Percentiles rank a stretch among this genome's conserved stretches.
phyloP scores from a whole-genome alignment of 2,113 vertebrate genomes.

The Ciconia boyciana region DNA sequence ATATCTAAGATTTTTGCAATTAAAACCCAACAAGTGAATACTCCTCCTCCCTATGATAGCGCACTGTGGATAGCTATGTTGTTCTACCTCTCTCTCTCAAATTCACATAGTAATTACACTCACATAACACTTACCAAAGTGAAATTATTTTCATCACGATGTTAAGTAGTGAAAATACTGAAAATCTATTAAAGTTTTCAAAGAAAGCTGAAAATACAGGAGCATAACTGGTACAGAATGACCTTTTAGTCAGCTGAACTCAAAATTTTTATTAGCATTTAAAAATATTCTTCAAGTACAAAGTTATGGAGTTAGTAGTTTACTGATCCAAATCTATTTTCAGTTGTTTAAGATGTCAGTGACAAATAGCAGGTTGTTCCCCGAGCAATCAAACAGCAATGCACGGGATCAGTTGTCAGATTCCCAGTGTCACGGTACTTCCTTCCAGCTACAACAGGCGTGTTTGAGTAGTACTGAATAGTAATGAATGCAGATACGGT shows the following conservation, averaged over 20 bases:
- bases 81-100: background rate
- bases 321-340: background rate
- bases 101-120: background rate
- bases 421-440: background rate
- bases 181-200: background rate
- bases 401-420: background rate
- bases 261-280: background rate
- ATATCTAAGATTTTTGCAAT: background rate
- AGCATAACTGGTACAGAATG: background rate
- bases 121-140: background rate
- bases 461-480: background rate
- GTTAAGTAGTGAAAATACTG: background rate
- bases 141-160: background rate
- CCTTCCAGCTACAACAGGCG: background rate
- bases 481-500: background rate
- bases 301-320: background rate
- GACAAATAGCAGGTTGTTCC: background rate
- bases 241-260: background rate
- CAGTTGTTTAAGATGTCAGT: background rate
- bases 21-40: background rate
- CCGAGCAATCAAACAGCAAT: background rate
- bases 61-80: background rate
- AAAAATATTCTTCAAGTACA: background rate
- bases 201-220: background rate
- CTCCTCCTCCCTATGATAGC: background rate